These are phyloP conservation scores for Isotomurus palustris DNA, from an alignment of 2,888 invertebrate species.

Conservation along the genomic window DNA sequence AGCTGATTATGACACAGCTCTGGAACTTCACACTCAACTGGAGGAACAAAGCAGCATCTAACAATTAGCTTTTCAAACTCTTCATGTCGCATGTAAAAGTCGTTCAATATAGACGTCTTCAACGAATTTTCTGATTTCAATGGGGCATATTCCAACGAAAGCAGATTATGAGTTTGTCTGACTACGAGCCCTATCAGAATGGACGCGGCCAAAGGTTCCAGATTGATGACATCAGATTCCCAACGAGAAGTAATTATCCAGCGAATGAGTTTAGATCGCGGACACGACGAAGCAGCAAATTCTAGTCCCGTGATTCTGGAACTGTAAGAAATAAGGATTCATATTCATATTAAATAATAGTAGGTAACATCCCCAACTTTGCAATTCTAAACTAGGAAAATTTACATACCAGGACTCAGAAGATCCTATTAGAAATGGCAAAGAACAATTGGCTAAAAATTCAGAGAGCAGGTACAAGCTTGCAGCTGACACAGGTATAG, in stretches of 20 bases:
- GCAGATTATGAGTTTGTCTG: conserved; percentile 27
- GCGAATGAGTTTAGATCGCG: conserved; percentile 19
- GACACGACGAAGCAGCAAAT: conserved; percentile 16
- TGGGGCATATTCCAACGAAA: conserved; percentile 17
- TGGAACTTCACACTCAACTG: background rate
- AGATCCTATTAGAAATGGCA: conserved; percentile 28
- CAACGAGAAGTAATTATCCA: conserved; percentile 18
- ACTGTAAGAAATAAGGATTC: too few species aligned
- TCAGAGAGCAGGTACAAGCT: conserved; percentile 32
- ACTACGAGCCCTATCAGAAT: conserved; percentile 35
- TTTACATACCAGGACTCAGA: conserved; percentile 5
- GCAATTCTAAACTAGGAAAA: too few species aligned
- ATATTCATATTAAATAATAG: too few species aligned
- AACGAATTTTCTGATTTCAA: background rate
- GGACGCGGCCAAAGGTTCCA: conserved; percentile 23
- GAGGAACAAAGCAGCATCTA: conserved; percentile 24
- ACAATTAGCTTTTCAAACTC: conserved; percentile 33
- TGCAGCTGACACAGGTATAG: conserved; percentile 19
- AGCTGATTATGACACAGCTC: background rate
- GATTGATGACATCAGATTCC: conserved; percentile 1
- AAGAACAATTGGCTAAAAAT: conserved; percentile 27
- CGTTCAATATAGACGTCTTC: background rate
- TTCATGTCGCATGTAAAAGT: conserved; percentile 5
- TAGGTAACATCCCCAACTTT: too few species aligned
- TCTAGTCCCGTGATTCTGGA: conserved; percentile 10